These are phyloP conservation scores for Operophtera brumata DNA, from an alignment of 2,888 invertebrate species.

Conservation along the genomic window DNA sequence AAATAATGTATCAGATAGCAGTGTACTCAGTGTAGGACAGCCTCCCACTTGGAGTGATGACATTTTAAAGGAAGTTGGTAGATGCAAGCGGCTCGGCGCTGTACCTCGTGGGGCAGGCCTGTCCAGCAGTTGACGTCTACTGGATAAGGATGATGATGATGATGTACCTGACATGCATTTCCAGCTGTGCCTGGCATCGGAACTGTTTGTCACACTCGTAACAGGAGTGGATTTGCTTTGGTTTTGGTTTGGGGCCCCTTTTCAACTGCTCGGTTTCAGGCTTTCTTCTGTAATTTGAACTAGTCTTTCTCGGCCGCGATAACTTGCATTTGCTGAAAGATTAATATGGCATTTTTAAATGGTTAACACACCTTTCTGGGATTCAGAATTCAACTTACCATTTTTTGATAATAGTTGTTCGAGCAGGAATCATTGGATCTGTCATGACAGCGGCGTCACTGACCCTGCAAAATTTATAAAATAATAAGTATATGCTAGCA, in stretches of 20 bases:
- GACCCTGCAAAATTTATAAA: conserved; percentile 50
- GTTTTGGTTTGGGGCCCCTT: conserved; percentile 82
- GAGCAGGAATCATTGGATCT: conserved; percentile 62
- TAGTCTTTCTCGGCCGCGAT: conserved; percentile 49
- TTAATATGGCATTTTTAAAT: not conserved
- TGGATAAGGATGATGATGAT: no score
- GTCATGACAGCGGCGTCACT: conserved; percentile 81
- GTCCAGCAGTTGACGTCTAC: no score
- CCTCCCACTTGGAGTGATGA: no score
- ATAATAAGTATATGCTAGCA: no score
- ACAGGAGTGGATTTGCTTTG: conserved; percentile 79
- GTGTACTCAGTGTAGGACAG: no score
- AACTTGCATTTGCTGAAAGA: conserved; percentile 63
- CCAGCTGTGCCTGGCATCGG: conserved; percentile 81
- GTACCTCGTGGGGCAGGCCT: no score
- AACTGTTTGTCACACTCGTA: conserved; percentile 82
- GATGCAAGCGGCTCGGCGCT: no score
- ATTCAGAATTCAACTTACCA: conserved; percentile 47
- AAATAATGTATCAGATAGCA: no score
- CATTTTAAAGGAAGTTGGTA: no score
- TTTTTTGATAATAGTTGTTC: conserved; percentile 62
- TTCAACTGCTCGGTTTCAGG: conserved; percentile 79
- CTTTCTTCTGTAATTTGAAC: conserved; percentile 78
- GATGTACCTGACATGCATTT: conserved; percentile 79
- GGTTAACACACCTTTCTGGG: not conserved